Evolutionary conservation across 2,113 vertebrate species (phyloP).

Genomic region (Podilymbus podiceps): DNA sequence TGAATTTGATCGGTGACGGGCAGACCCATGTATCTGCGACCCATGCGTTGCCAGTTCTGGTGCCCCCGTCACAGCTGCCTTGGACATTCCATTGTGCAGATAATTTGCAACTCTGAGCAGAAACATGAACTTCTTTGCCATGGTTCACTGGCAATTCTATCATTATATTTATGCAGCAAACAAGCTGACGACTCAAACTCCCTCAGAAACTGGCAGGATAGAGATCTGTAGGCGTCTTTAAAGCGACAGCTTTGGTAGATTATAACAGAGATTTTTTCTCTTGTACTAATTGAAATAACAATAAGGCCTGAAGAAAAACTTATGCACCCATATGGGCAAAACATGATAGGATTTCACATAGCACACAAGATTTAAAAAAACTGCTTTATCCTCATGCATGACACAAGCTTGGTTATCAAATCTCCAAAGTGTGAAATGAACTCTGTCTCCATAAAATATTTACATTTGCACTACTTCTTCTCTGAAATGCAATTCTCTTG

Average conservation of each 20-base stretch:
- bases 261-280: neutral
- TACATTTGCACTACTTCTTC: neutral
- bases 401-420: neutral
- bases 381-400: neutral
- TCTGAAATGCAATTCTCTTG: neutral
- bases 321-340: neutral
- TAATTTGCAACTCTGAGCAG: slow-evolving; percentile 52
- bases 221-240: neutral
- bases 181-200: neutral
- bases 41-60: neutral
- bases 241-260: slow-evolving; percentile 17
- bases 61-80: neutral
- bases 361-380: neutral
- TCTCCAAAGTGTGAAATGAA: neutral
- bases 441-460: neutral
- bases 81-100: slow-evolving; percentile 18
- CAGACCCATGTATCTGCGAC: accelerated
- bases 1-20: neutral
- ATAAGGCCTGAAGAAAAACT: neutral
- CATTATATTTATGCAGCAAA: slow-evolving; percentile 49
- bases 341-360: neutral
- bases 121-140: slow-evolving; percentile 56
- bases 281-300: neutral
- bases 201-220: neutral
- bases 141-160: slow-evolving; percentile 57